Evolutionary conservation across 2,888 invertebrate genomes (phyloP), one percentile per base, ranked within the genome.

Genomic region (Sesamia inferens): DNA sequence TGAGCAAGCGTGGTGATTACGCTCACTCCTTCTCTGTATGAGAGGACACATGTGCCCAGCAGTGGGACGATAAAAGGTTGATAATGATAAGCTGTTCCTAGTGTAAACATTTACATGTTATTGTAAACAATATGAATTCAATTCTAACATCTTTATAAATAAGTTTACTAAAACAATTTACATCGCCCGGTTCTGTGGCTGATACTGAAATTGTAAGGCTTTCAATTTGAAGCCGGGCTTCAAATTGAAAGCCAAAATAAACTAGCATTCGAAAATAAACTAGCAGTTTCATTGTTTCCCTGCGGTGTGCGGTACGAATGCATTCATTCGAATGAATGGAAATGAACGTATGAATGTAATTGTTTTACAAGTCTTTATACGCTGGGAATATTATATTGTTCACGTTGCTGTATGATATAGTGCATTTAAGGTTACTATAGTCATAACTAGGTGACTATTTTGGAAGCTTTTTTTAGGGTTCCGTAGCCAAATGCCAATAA

Each of bases 241-340:
- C 65, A 48, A n/a, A n/a, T n/a, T n/a, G n/a, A n/a, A n/a, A n/a
- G n/a, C n/a, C n/a, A 64, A 82, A 74, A 81, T 83, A 83, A 79
- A 81, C 75, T 74, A 67, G 74, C 70, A 79, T n/a, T n/a, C 65
- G 54, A 64, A 82, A 74, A 81, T 83, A 83, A 79, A 81, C 75
- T 74, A 67, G 74, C 70, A 79, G 57, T 79, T 62, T 65, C 67
- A 83, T 80, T 83, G 80, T 80, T 67, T 68, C 66, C 66, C 70
- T 44, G 66, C 51, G 55, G 58, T 31, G 54, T 39, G 55, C 58
- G 39, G 73, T 79, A 79, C 69, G 83, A 80, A 83, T 68, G 80
- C 70, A 79, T 79, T 79, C 80, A 74, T 74, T 62, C 51, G 57
- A 44, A 83, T 83, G 75, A 83, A 83, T 63, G 48, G 22, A 47